Conservation (phyloP, 2,113 vertebrate species). For the Taurulus bubalis region DNA sequence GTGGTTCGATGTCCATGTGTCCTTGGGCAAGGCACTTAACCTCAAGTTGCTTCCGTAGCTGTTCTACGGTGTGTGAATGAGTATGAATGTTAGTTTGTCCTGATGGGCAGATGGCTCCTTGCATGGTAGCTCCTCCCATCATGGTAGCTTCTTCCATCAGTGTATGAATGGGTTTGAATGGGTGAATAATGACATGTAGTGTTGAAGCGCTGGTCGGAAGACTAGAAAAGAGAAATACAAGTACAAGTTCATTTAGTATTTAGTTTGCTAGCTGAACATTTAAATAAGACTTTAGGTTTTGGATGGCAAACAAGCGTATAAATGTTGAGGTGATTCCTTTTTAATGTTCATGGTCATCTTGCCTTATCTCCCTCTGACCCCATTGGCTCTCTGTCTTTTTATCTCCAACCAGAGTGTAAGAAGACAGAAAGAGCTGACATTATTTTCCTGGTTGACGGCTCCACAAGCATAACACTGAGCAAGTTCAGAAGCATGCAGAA, state of each 20-base stretch:
- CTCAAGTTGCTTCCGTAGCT: too few species aligned
- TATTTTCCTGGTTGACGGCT: constrained; percentile 86
- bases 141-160: neutral
- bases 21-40: neutral
- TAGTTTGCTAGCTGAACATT: neutral
- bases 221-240: neutral
- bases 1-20: neutral
- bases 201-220: neutral
- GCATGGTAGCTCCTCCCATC: too few species aligned
- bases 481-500: constrained; percentile 80
- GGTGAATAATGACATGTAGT: neutral
- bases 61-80: too few species aligned
- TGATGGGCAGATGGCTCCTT: too few species aligned
- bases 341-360: too few species aligned
- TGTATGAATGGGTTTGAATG: neutral
- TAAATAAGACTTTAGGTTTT: neutral
- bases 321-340: neutral
- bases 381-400: neutral
- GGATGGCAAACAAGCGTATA: neutral
- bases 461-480: constrained; percentile 54
- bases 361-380: neutral
- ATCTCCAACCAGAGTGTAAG: constrained; percentile 77
- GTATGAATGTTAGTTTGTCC: too few species aligned
- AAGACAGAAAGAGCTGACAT: constrained; percentile 84
- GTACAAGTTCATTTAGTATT: neutral